phyloP scores from a whole-genome alignment of 2,888 invertebrate genomes.

The Buathra laborator region DNA sequence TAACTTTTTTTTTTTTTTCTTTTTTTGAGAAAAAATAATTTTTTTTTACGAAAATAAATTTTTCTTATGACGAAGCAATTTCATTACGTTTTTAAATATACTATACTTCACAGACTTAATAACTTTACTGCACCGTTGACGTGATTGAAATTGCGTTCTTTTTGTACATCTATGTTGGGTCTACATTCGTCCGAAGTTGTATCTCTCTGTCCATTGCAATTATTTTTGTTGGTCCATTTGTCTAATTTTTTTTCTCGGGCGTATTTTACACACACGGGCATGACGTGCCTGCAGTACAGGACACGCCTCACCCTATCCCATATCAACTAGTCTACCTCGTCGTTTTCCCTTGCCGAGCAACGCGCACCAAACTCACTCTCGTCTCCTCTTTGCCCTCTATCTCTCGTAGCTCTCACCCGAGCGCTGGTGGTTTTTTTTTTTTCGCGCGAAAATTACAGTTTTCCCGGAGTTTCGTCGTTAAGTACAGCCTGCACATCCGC shows the following conservation, averaged over 20 bases:
- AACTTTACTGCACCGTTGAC: background rate
- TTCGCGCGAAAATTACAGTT: constrained; percentile 82
- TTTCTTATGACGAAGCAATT: too few relatives aligned
- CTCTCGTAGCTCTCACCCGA: constrained; percentile 39
- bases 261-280: constrained; percentile 76
- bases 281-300: constrained; percentile 67
- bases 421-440: constrained; percentile 32
- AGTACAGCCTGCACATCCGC: constrained; percentile 84
- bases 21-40: too few relatives aligned
- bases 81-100: too few relatives aligned
- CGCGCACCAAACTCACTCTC: constrained; percentile 35
- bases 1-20: too few relatives aligned
- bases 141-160: background rate
- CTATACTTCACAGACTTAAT: background rate
- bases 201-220: constrained; percentile 13
- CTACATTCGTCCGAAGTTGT: constrained; percentile 14
- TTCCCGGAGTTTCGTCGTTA: constrained; percentile 83
- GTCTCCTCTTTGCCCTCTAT: constrained; percentile 36
- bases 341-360: constrained; percentile 48
- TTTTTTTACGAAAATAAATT: too few relatives aligned
- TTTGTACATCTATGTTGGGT: background rate
- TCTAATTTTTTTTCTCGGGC: constrained; percentile 75
- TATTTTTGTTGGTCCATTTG: constrained; percentile 77
- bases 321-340: constrained; percentile 63
- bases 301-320: constrained; percentile 53